A percentile compares a stretch with the other conserved stretches of the same genome.
These are phyloP conservation scores for Galeopsomyia nigrocyanea DNA, from an alignment of 2,888 invertebrate genomes.

Conservation along the genomic window DNA sequence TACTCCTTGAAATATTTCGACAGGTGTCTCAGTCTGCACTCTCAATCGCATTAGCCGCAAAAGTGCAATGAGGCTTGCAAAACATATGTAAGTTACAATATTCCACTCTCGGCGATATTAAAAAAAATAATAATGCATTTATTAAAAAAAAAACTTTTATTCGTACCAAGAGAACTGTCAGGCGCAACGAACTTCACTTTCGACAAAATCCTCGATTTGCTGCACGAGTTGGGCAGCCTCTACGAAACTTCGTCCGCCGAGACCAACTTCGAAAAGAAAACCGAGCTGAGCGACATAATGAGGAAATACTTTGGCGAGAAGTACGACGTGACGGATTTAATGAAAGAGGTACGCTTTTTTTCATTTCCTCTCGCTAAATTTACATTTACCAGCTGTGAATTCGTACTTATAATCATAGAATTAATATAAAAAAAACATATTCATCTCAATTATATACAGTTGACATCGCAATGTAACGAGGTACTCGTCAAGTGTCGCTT, in stretches of 20 bases:
- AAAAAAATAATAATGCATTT: too few species aligned
- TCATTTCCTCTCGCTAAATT: too few species aligned
- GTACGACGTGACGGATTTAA: constrained; percentile 52
- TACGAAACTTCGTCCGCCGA: constrained; percentile 45
- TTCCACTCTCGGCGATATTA: too few species aligned
- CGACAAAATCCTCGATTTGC: constrained; percentile 44
- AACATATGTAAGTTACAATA: background rate
- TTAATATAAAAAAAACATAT: background rate
- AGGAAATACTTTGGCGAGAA: constrained; percentile 44
- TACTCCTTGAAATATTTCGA: too few species aligned
- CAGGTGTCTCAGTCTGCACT: background rate
- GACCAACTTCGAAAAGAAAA: constrained; percentile 1
- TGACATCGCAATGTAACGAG: constrained; percentile 71
- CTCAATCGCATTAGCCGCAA: background rate
- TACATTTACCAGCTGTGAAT: too few species aligned
- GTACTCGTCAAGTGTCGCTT: constrained; percentile 71
- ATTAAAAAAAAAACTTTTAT: too few species aligned
- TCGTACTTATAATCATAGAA: background rate
- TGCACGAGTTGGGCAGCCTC: constrained; percentile 49
- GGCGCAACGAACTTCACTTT: constrained; percentile 47
- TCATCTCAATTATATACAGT: constrained; percentile 57
- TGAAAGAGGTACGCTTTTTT: constrained; percentile 50
- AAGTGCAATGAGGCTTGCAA: background rate
- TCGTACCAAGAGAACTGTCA: background rate
- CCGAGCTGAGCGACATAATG: constrained; percentile 45